Base-by-base conservation (phyloP, 2,888 invertebrate genomes). In the Hypercompe scribonia region DNA sequence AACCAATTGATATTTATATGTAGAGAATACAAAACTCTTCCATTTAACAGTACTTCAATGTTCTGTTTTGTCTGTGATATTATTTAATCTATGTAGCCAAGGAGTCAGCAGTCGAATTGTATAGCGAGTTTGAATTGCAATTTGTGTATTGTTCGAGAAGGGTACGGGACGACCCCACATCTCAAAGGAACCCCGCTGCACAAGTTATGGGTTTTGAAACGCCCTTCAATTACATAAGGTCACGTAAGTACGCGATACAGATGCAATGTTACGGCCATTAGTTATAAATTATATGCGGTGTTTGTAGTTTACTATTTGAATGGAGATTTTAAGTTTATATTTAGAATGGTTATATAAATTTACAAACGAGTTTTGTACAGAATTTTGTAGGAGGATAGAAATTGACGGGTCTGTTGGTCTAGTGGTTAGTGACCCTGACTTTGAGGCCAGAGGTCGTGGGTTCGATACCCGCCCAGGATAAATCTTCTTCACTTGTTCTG, bases 121-220 rank as follows among this genome's bases (percentile, higher is more conserved):
- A 82, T 79, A 72, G 82, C 85, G 83, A 86, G 86, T 89, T 90
- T 87, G 87, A 90, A 91, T 89, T 88, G 92, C 90, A 93, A 93
- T 93, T 93, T 92, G 88, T 88, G 87, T 88, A 87, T 89, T 89
- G 90, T 92, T 90, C 86, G 85, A 89, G 89, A 89, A 86, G 90
- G 88, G 83, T 84, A 80, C 79, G 81, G 71, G 80, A 79, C 69
- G 39, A 72, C 89, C 87, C 84, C 81, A 82, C 81, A 85, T 82
- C 81, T 86, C 83, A 87, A 87, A 89, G 61, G 69, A 28, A 66
- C 75, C 75, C 72, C 39, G 39, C 42, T 28, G 67, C 28, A 63
- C 69, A 72, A 93, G 85, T 92, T 91, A 93, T 90, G 86, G 90
- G 79, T 85, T 86, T 79, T 78, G 79, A 81, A 89, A 90, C 90